These are phyloP conservation scores for Cephus runcator DNA, from an alignment of 2,888 invertebrate genomes.

Conservation along the genomic window DNA sequence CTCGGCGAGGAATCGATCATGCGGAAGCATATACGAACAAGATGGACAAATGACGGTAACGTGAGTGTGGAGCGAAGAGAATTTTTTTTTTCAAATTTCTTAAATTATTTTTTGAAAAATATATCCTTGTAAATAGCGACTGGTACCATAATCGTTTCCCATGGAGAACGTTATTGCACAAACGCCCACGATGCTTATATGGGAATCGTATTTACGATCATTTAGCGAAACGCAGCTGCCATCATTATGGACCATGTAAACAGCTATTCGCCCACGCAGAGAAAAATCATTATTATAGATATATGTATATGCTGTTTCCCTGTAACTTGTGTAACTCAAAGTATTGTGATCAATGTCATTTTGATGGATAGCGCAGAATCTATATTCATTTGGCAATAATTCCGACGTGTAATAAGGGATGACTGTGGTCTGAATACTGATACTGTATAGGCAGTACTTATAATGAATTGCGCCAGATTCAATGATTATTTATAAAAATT, in stretches of 20 bases:
- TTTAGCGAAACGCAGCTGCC: not conserved
- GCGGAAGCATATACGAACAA: not conserved
- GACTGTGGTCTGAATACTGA: not conserved
- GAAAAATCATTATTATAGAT: not conserved
- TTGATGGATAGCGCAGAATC: too few relatives aligned
- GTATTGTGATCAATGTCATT: not conserved
- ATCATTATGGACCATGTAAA: not conserved
- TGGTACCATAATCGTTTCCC: not conserved
- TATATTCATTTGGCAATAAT: too few relatives aligned
- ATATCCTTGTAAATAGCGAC: not conserved
- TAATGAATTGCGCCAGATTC: not conserved
- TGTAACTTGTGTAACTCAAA: not conserved
- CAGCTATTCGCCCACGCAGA: not conserved
- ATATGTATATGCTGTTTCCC: not conserved
- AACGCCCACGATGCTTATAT: not conserved
- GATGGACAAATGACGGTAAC: too few relatives aligned
- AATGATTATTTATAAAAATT: not conserved
- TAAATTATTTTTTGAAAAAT: not conserved
- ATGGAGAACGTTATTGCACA: not conserved
- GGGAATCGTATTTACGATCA: not conserved
- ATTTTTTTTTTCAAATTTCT: too few relatives aligned
- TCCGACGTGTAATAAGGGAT: too few relatives aligned
- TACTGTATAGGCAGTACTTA: not conserved
- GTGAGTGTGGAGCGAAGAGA: too few relatives aligned
- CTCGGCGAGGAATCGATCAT: not conserved